phyloP scores from a whole-genome alignment of 1,140 invertebrate genomes.

The Calycopis cecrops region DNA sequence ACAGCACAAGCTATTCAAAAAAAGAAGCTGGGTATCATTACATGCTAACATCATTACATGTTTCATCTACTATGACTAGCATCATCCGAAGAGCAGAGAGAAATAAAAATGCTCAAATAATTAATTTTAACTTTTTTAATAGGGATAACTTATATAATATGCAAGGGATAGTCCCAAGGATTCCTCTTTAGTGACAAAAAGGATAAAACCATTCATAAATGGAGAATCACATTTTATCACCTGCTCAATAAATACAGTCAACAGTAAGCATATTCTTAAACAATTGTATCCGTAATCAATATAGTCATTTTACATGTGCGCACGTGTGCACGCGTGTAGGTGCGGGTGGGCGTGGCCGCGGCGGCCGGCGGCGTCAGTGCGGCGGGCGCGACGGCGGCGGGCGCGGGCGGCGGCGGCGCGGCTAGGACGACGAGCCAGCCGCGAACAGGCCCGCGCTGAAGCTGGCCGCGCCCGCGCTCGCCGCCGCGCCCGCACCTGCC shows the following conservation, averaged over 20 bases:
- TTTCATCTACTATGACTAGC: no score
- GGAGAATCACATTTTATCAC: conserved; percentile 72
- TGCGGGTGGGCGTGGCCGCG: conserved; percentile 15
- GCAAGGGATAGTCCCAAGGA: conserved; percentile 68
- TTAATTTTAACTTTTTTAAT: conserved; percentile 71
- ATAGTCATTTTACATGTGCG: conserved; percentile 48
- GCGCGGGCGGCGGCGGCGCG: conserved; percentile 60
- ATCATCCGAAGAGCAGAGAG: conserved; percentile 1
- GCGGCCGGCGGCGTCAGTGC: conserved; percentile 30
- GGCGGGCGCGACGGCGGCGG: conserved; percentile 38
- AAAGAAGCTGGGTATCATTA: no score
- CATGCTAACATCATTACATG: no score
- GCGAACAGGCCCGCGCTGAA: conserved; percentile 64
- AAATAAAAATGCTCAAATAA: conserved; percentile 22
- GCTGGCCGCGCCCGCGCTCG: conserved; percentile 33
- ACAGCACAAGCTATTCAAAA: no score
- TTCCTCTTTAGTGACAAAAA: conserved; percentile 70
- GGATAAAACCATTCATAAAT: conserved; percentile 68
- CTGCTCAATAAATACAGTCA: conserved; percentile 72
- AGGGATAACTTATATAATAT: conserved; percentile 74
- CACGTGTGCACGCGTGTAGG: conserved; percentile 15
- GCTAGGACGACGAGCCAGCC: conserved; percentile 66
- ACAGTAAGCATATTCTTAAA: conserved; percentile 73
- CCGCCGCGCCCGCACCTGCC: conserved; percentile 77
- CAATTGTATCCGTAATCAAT: conserved; percentile 65